Conservation (phyloP, 2,797 vertebrate genomes). For the Myripristis jacobus region DNA sequence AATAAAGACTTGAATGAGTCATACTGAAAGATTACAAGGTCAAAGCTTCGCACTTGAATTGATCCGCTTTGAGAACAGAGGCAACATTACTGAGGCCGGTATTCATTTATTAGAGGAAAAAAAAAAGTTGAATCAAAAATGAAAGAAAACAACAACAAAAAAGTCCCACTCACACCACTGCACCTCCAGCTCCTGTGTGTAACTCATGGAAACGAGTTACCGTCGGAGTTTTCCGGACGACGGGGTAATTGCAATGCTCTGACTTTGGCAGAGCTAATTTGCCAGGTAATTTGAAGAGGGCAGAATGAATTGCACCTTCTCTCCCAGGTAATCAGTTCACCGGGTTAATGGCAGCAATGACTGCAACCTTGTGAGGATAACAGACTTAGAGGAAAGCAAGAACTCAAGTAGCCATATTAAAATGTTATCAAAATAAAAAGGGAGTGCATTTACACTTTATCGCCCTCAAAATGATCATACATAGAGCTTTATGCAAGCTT, state of each 20-base stretch:
- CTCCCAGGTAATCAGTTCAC: conserved; percentile 76
- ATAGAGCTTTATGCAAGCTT: background rate
- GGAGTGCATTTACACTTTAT: background rate
- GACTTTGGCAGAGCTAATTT: conserved; percentile 72
- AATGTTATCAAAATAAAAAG: background rate
- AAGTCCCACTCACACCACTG: background rate
- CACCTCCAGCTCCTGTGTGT: conserved; percentile 12
- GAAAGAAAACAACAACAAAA: conserved; percentile 11
- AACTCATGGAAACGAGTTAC: conserved; percentile 54
- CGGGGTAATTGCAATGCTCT: conserved; percentile 66
- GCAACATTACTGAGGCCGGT: background rate
- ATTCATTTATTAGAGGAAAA: background rate
- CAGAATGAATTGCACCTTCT: conserved; percentile 57
- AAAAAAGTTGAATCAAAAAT: background rate
- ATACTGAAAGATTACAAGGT: too few species aligned
- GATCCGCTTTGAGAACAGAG: background rate
- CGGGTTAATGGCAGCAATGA: conserved; percentile 80
- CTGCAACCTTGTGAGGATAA: conserved; percentile 65
- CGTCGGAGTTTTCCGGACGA: conserved; percentile 47
- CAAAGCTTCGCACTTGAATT: background rate
- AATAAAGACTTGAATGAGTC: too few species aligned
- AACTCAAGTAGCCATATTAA: conserved; percentile 16
- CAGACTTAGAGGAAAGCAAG: conserved; percentile 14
- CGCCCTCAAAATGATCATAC: background rate
- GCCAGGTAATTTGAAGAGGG: conserved; percentile 68